Evolutionary conservation across 2,113 vertebrate species (phyloP).

Genomic region (Bambusicola thoracicus): DNA sequence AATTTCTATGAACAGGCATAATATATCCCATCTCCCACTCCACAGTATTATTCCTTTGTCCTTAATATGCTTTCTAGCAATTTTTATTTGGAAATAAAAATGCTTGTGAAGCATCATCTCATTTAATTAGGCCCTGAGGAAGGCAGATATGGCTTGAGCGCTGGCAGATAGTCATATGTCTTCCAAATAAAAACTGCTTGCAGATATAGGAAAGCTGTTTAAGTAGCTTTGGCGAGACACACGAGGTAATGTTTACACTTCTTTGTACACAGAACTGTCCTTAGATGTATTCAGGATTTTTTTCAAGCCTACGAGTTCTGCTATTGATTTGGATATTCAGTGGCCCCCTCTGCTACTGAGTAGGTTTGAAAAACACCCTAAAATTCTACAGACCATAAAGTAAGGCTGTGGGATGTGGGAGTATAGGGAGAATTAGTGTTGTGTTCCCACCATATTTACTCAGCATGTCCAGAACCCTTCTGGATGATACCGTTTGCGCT

Average conservation of each 20-base stretch:
- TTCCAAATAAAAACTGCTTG: constrained; percentile 43
- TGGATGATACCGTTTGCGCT: background rate
- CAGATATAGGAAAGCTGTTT: constrained; percentile 18
- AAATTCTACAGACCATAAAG: background rate
- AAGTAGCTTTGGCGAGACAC: background rate
- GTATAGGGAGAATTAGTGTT: background rate
- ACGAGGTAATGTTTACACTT: constrained; percentile 2
- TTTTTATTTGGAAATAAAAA: constrained; percentile 61
- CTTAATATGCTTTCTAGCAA: constrained; percentile 18
- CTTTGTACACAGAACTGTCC: background rate
- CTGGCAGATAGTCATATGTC: constrained; percentile 27
- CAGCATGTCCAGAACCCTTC: background rate
- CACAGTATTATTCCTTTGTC: constrained; percentile 2
- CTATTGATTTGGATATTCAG: background rate
- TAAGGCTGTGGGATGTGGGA: background rate
- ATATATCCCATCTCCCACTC: background rate
- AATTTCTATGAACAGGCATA: background rate
- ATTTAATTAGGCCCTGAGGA: constrained; percentile 40
- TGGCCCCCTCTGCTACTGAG: background rate
- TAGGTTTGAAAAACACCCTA: background rate
- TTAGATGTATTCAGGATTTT: background rate
- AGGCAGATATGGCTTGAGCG: constrained; percentile 5
- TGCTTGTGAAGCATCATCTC: constrained; percentile 17
- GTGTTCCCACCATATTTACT: background rate
- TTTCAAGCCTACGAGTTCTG: background rate